Conservation (phyloP, 2,888 invertebrate species). For the Zygogramma bicolorata region DNA sequence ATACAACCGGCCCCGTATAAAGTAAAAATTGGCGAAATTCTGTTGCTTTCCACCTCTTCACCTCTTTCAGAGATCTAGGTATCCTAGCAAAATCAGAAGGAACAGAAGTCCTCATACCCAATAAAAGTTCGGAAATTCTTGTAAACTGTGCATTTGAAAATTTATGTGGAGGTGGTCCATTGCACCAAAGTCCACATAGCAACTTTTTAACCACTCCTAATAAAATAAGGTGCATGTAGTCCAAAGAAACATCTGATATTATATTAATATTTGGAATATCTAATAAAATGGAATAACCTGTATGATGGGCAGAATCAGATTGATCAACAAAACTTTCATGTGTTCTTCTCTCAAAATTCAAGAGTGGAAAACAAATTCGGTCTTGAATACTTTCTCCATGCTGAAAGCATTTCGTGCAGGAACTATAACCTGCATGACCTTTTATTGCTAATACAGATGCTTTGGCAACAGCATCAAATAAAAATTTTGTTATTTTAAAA, state of each 20-base stretch:
- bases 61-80: conserved; percentile 18
- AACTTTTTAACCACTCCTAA: too few relatives aligned
- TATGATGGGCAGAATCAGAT: conserved; percentile 36
- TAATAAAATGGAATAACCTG: too few relatives aligned
- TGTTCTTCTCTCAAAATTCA: conserved; percentile 31
- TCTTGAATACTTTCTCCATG: conserved; percentile 18
- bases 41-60: too few relatives aligned
- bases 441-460: too few relatives aligned
- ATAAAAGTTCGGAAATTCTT: conserved; percentile 14
- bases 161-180: conserved; percentile 15
- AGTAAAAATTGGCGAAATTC: too few relatives aligned
- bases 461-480: too few relatives aligned
- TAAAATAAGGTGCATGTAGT: conserved; percentile 44
- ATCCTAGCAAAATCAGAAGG: too few relatives aligned
- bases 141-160: not conserved
- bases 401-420: conserved; percentile 39
- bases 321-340: conserved; percentile 32
- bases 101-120: conserved; percentile 8
- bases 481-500: not conserved
- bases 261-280: too few relatives aligned
- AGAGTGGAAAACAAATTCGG: conserved; percentile 32
- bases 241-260: conserved; percentile 37
- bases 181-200: conserved; percentile 14
- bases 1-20: too few relatives aligned
- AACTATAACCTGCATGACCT: too few relatives aligned